Conservation (phyloP, 2,797 vertebrate genomes). For the Merluccius polli region DNA sequence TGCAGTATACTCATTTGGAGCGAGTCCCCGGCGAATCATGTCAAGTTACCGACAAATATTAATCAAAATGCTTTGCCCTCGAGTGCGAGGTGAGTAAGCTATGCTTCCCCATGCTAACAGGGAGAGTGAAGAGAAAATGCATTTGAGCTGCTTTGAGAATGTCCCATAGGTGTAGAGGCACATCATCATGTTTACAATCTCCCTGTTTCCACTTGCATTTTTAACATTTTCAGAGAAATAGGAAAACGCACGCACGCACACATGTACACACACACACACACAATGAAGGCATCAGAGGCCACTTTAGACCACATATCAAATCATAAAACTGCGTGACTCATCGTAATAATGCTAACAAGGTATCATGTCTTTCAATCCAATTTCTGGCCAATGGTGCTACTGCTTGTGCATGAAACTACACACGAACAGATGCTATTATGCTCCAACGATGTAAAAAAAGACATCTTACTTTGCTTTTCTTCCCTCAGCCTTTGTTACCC, state of each 20-base stretch:
- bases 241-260: background rate
- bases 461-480: background rate
- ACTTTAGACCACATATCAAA: conserved; percentile 10
- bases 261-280: background rate
- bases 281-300: background rate
- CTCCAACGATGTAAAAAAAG: background rate
- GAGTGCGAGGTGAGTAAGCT: background rate
- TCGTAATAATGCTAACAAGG: conserved; percentile 14
- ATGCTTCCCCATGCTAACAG: background rate
- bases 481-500: background rate
- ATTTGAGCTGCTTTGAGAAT: background rate
- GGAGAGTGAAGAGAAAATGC: background rate
- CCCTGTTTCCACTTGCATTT: background rate
- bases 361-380: background rate
- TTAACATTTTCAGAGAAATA: background rate
- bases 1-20: background rate
- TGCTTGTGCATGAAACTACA: background rate
- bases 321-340: conserved; percentile 10
- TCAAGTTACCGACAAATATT: background rate
- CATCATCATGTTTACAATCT: background rate
- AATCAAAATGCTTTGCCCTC: background rate
- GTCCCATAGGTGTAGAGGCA: background rate
- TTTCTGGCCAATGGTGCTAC: background rate
- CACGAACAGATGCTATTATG: background rate
- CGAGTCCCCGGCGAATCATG: background rate